Evolutionary conservation across 2,113 vertebrate genomes (phyloP).

Genomic region (Chrysochloris asiatica): DNA sequence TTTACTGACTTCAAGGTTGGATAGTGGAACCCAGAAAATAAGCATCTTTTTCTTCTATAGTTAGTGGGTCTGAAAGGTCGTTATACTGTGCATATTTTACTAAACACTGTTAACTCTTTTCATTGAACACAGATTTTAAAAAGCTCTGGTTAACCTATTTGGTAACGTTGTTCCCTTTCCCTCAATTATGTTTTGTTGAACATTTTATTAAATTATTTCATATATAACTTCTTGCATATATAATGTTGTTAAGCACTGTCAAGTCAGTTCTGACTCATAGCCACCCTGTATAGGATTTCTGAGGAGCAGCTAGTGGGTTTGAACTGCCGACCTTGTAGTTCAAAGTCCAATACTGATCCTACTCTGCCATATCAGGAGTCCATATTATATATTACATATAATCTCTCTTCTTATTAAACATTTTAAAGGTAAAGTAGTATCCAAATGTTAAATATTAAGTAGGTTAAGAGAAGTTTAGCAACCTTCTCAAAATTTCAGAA

Average conservation of each 20-base stretch:
- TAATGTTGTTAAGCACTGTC: too few species aligned
- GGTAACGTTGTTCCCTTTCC: not conserved
- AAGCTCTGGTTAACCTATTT: not conserved
- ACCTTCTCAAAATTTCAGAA: not conserved
- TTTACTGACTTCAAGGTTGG: not conserved
- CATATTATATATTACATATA: not conserved
- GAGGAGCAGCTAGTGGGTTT: too few species aligned
- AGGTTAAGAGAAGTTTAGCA: not conserved
- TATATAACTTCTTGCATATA: not conserved
- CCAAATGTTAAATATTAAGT: slow-evolving; percentile 28
- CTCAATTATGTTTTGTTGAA: slow-evolving; percentile 6
- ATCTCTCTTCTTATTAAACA: not conserved
- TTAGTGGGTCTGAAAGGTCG: not conserved
- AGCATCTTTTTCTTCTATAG: not conserved
- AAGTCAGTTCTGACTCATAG: too few species aligned
- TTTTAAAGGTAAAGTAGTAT: not conserved
- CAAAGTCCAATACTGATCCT: too few species aligned
- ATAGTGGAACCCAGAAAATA: too few species aligned
- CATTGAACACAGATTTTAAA: not conserved
- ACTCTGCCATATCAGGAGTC: too few species aligned
- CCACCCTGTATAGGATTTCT: too few species aligned
- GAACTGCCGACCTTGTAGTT: too few species aligned
- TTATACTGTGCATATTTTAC: not conserved
- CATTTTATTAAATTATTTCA: slow-evolving; percentile 10
- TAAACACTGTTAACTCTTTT: not conserved